Conservation (phyloP, 2,888 invertebrate species). For the Bombyx huttoni region DNA sequence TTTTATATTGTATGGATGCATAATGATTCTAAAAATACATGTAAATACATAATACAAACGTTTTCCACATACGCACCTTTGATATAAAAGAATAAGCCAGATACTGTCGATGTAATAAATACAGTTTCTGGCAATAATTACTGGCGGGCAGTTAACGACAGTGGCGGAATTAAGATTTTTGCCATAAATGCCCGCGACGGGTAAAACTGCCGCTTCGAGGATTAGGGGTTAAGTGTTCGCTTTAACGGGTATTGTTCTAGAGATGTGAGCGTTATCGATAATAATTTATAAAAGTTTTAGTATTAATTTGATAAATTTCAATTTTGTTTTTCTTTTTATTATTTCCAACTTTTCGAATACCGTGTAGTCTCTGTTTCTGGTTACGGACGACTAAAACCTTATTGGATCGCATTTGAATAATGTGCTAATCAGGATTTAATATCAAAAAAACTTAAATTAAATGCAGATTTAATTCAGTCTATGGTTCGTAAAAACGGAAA, state of each 20-base stretch:
- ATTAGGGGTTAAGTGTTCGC: slow-evolving; percentile 72
- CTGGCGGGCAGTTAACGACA: slow-evolving; percentile 66
- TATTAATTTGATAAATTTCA: no score
- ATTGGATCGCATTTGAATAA: no score
- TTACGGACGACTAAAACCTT: no score
- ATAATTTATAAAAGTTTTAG: not conserved
- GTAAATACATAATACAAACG: not conserved
- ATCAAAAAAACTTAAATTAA: no score
- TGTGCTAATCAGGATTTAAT: no score
- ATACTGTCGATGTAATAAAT: slow-evolving; percentile 50
- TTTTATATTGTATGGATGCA: no score
- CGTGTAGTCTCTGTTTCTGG: no score
- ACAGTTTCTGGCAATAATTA: slow-evolving; percentile 63
- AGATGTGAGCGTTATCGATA: slow-evolving; percentile 23
- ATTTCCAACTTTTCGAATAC: no score
- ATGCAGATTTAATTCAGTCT: no score
- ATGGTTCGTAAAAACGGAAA: no score
- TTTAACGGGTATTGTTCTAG: slow-evolving; percentile 59
- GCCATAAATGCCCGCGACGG: slow-evolving; percentile 56
- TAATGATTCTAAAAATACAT: no score
- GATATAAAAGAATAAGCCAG: slow-evolving; percentile 10
- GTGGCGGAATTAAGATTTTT: slow-evolving; percentile 68
- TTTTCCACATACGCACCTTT: not conserved
- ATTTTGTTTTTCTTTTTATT: no score
- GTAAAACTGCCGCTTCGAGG: slow-evolving; percentile 55